phyloP scores from a whole-genome alignment of 2,113 vertebrate genomes.

The Eulacestoma nigropectus region DNA sequence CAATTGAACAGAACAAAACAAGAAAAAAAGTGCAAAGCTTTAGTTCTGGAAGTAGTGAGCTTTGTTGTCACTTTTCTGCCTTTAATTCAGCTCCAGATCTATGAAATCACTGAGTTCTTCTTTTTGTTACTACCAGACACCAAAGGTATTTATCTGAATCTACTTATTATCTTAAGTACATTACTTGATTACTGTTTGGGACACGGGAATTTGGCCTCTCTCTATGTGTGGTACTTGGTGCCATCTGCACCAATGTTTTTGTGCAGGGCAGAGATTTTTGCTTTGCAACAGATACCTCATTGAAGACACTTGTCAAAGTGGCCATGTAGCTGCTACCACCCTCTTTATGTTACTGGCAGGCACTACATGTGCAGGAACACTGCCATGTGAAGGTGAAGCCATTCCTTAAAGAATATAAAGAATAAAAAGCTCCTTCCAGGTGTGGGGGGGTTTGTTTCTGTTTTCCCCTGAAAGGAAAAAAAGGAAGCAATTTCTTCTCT shows the following conservation, averaged over 20 bases:
- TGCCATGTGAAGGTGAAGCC: neutral
- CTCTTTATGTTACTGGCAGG: neutral
- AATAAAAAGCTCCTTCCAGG: neutral
- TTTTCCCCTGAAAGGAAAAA: neutral
- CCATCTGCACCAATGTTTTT: neutral
- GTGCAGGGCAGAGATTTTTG: neutral
- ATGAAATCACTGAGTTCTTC: neutral
- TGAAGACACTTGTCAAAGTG: neutral
- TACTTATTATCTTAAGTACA: neutral
- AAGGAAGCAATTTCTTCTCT: neutral
- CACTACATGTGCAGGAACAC: neutral
- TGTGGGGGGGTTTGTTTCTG: rapidly evolving
- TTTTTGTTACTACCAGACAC: neutral
- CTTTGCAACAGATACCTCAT: neutral
- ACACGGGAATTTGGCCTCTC: neutral
- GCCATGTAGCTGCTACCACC: rapidly evolving
- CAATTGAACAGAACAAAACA: neutral
- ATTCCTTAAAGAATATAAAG: neutral
- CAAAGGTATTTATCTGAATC: neutral
- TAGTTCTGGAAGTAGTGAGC: neutral
- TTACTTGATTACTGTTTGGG: neutral
- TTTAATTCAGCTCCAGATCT: neutral
- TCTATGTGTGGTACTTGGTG: neutral
- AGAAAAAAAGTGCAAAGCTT: neutral
- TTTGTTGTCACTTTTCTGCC: neutral